Evolutionary conservation across 2,797 vertebrate species (phyloP), one percentile per base, ranked within the genome.

Genomic region (Linurgus olivaceus): DNA sequence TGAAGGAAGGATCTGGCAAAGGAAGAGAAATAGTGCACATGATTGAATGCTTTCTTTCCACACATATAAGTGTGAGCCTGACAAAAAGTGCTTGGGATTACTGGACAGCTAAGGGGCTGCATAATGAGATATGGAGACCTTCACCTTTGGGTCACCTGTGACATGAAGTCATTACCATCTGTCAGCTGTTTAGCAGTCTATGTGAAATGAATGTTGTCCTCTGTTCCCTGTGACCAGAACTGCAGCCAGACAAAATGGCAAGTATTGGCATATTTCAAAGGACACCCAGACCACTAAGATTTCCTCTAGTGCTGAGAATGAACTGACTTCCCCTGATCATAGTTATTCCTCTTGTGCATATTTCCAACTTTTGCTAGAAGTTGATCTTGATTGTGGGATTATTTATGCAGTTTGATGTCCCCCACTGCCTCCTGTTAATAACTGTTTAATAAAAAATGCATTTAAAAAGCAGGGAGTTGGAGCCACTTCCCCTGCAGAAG

Each of bases 101-200:
- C 86, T 35, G 75, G 81, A 44, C 37, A 86, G 71, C 26, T 51
- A 55, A 88, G 33, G 44, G 66, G 12, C 61, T 95, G 58, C 0
- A 0, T 75, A 83, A 87, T 88, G 93, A 94, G 80, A 78, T 87
- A 77, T 47, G 52, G 77, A 74, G 87, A 88, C 71, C 81, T 94
- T 94, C 88, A 94, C 91, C 78, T 94, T 91, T 57, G 52, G 51
- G 73, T 96, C 79, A 91, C 31, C 67, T 86, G 72, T 88, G 85
- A 88, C 92, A 70, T 24, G 45, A 90, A 95, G 73, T 71, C 59
- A 90, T 92, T 96, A 91, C 51, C 87, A 96, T 78, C 79, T 81
- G 70, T 95, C 89, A 88, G 21, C 70, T 90, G 66, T 73, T 91
- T 90, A 93, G 89, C 10, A 7, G 50, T 47, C 84, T 88, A 26